Evolutionary conservation across 2,113 vertebrate species (phyloP).

Genomic region (Cavia aperea): DNA sequence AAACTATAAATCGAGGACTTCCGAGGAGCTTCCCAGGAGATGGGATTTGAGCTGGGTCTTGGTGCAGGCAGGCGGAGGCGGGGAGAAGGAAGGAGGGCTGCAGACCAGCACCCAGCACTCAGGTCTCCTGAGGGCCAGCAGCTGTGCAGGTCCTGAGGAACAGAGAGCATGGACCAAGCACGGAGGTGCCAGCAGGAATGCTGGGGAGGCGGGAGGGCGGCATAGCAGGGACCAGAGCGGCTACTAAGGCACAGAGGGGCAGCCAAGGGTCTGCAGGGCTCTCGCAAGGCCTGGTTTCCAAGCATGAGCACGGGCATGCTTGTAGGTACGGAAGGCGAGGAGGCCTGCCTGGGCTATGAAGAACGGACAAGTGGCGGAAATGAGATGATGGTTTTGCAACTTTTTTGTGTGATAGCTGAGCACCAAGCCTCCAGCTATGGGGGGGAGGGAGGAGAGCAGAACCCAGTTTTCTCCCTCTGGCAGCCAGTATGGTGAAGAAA

Average conservation of each 20-base stretch:
- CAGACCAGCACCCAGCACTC: not conserved
- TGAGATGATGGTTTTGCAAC: not conserved
- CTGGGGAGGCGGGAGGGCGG: not conserved
- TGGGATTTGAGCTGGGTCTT: not conserved
- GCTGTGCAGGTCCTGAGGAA: not conserved
- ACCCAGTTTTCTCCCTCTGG: not conserved
- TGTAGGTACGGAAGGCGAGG: not conserved
- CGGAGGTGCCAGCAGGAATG: too few relatives aligned
- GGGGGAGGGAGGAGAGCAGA: not conserved
- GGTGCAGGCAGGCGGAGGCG: too few relatives aligned
- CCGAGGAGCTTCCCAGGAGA: not conserved
- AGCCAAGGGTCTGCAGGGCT: not conserved
- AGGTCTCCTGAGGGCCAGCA: not conserved
- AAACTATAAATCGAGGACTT: not conserved
- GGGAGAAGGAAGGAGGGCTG: not conserved
- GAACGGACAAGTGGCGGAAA: not conserved
- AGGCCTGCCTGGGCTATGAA: not conserved
- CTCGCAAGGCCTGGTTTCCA: not conserved
- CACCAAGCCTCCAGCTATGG: not conserved
- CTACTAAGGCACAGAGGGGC: too few relatives aligned
- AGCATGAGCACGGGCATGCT: not conserved
- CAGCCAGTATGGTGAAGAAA: not conserved
- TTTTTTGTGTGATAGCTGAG: not conserved
- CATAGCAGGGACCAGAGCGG: not conserved
- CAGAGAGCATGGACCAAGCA: not conserved